Conservation (phyloP, 1,140 invertebrate genomes). For the Solen grandis region DNA sequence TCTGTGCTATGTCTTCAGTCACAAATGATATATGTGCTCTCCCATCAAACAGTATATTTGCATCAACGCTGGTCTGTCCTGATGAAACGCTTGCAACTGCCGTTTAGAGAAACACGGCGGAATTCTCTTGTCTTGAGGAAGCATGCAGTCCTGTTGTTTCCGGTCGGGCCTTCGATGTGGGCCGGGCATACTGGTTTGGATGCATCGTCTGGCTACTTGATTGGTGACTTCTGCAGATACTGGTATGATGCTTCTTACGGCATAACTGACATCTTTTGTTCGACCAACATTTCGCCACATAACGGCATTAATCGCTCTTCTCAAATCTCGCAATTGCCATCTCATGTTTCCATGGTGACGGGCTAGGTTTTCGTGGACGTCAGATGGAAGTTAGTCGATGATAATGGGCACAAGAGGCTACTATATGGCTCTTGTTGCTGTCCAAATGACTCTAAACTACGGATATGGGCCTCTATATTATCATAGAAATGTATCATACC, state of each 20-base stretch:
- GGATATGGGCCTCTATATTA: slow-evolving; percentile 22
- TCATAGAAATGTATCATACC: slow-evolving; percentile 12
- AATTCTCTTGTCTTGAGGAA: no score
- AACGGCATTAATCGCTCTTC: not conserved
- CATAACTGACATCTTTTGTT: slow-evolving; percentile 1
- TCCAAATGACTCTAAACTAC: slow-evolving; percentile 16
- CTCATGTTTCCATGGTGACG: not conserved
- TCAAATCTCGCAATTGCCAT: not conserved
- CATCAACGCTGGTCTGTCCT: no score
- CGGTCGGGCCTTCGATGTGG: no score
- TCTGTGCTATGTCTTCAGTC: slow-evolving; percentile 20
- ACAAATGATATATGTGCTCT: slow-evolving; percentile 19
- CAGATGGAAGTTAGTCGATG: no score
- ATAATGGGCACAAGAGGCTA: slow-evolving; percentile 14
- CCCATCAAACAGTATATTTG: slow-evolving; percentile 9
- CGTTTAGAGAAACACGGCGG: no score
- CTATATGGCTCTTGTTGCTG: slow-evolving; percentile 22
- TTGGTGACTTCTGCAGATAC: no score
- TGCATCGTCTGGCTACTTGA: no score
- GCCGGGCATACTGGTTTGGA: no score
- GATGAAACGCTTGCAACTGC: no score
- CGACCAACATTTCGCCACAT: slow-evolving; percentile 12
- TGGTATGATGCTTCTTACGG: slow-evolving; percentile 7
- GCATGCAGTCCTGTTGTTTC: no score
- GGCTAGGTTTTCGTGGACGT: not conserved